phyloP scores from a whole-genome alignment of 1,140 invertebrate species.

The Drosophila parabipectinata region DNA sequence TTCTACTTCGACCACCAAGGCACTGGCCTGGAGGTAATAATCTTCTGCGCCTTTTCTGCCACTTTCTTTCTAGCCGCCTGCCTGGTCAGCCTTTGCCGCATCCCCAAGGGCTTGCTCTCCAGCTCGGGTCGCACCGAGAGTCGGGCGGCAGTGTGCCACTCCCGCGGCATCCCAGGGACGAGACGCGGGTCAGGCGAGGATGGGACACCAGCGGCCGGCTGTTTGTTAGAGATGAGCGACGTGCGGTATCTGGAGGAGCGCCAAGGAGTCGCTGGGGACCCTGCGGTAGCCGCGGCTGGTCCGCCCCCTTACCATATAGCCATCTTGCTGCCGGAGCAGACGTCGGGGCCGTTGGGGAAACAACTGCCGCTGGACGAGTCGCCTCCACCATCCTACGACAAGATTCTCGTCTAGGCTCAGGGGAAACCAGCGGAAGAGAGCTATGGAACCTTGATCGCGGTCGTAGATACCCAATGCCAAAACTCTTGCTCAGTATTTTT shows the following conservation, averaged over 20 bases:
- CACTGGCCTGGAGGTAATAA: slow-evolving; percentile 86
- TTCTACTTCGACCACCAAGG: slow-evolving; percentile 89
- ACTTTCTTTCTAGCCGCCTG: slow-evolving; percentile 87
- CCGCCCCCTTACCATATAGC: slow-evolving; percentile 87
- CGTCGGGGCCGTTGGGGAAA: slow-evolving; percentile 59
- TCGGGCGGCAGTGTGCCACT: slow-evolving; percentile 57
- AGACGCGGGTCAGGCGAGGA: neutral
- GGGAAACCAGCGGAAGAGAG: slow-evolving; percentile 21
- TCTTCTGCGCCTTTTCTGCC: slow-evolving; percentile 87
- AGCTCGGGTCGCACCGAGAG: slow-evolving; percentile 40
- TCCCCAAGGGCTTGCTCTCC: slow-evolving; percentile 66
- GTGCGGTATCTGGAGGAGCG: slow-evolving; percentile 60
- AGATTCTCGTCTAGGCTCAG: slow-evolving; percentile 84
- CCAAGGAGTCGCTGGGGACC: slow-evolving; percentile 26
- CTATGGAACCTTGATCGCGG: slow-evolving; percentile 21
- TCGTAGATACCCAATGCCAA: slow-evolving; percentile 30
- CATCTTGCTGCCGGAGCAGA: slow-evolving; percentile 85
- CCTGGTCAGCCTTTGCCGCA: slow-evolving; percentile 85
- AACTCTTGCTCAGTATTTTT: slow-evolving; percentile 78
- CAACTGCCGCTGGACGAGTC: slow-evolving; percentile 84
- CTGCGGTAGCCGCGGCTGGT: slow-evolving; percentile 50
- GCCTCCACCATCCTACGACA: slow-evolving; percentile 87
- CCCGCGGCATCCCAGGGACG: slow-evolving; percentile 17
- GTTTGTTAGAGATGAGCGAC: slow-evolving; percentile 57
- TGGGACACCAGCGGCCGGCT: slow-evolving; percentile 25